phyloP scores from a whole-genome alignment of 2,888 invertebrate genomes.

The Lamellibrachia satsuma region DNA sequence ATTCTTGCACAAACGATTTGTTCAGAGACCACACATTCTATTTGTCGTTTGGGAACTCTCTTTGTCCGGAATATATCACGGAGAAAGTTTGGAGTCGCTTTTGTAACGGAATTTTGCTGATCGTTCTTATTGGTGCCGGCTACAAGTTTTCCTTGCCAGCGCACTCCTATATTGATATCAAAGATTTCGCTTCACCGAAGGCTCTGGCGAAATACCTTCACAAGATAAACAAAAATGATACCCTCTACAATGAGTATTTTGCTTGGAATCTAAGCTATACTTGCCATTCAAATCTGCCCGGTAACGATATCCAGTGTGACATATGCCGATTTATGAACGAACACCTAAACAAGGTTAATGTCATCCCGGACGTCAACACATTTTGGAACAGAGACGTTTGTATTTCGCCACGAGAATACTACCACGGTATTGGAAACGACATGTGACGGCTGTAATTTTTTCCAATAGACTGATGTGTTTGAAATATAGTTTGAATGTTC shows the following conservation, averaged over 20 bases:
- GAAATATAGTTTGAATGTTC: no score
- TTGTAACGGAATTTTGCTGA: not conserved
- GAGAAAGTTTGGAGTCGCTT: constrained; percentile 49
- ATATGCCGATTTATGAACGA: not conserved
- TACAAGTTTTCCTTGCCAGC: not conserved
- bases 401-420: not conserved
- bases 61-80: constrained; percentile 57
- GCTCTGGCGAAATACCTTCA: not conserved
- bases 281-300: not conserved
- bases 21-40: constrained; percentile 51
- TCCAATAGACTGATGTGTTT: no score
- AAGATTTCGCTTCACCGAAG: not conserved
- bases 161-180: not conserved
- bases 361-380: not conserved
- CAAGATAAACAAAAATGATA: not conserved
- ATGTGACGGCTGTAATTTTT: not conserved
- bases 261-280: not conserved
- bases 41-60: constrained; percentile 55
- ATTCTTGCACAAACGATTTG: constrained; percentile 21
- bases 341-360: not conserved
- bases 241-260: not conserved
- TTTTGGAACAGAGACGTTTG: not conserved
- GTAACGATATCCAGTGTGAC: not conserved
- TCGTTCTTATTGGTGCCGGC: not conserved
- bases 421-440: not conserved